A percentile compares a stretch with the other conserved stretches of the same genome.
phyloP scores from a whole-genome alignment of 2,797 vertebrate genomes.

The Peromyscus attwateri region DNA sequence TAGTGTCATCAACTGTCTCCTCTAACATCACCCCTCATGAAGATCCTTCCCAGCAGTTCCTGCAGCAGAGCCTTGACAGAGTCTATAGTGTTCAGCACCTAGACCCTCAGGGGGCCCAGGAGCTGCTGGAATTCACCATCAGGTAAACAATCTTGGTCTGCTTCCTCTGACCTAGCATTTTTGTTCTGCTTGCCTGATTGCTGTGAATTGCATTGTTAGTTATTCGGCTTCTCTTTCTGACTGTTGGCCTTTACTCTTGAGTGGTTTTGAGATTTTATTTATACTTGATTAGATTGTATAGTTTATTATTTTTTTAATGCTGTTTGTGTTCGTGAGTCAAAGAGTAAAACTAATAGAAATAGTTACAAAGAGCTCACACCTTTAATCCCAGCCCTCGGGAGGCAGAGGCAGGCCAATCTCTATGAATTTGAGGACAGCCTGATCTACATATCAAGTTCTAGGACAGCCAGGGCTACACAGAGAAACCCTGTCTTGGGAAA shows the following conservation, averaged over 20 bases:
- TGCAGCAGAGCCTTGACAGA: conserved; percentile 95
- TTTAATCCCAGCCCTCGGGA: not conserved
- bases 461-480: not conserved
- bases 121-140: conserved; percentile 96
- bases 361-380: not conserved
- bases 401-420: not conserved
- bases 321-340: conserved; percentile 17
- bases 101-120: conserved; percentile 94
- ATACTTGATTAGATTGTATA: conserved; percentile 42
- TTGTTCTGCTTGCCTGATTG: not conserved
- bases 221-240: conserved; percentile 37
- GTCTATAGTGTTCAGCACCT: conserved; percentile 95
- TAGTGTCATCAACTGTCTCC: conserved; percentile 87
- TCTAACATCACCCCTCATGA: conserved; percentile 90
- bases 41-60: conserved; percentile 95
- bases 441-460: not conserved
- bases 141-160: conserved; percentile 87
- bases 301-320: not conserved
- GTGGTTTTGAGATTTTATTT: conserved; percentile 29
- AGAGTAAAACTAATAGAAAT: not conserved
- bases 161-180: not conserved
- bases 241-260: not conserved
- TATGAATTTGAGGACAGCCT: not conserved
- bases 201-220: conserved; percentile 26
- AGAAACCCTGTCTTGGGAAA: not conserved